Base-by-base conservation (phyloP, 1,140 invertebrate species). In the Drosophila rhopaloa region DNA sequence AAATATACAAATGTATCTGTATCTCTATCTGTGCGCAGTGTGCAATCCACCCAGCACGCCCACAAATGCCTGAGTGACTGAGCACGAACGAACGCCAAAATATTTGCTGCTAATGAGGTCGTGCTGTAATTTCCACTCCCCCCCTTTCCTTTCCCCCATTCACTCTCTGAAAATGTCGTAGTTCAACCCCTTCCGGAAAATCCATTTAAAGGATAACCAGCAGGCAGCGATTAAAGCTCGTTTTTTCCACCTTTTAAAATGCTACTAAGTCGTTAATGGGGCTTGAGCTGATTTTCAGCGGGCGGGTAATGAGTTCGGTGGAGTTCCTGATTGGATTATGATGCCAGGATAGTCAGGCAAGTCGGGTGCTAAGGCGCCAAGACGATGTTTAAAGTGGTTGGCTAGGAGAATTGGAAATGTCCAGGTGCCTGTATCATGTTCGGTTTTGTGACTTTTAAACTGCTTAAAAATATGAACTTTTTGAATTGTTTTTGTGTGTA, bases 71-170 rank as follows among this genome's bases (percentile, higher is more conserved):
- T 41, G 63, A 71, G 66, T 71, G 67, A 71, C 65, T 72, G 68
- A 71, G 53, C 68, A 73, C 59, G 41, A 76, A 53, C 44, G 19
- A 76, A 62, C 48, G 72, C 66, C 58, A 84, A 85, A 78, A 80
- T 84, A 80, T 84, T 84, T 80, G 66, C 81, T 80, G 81, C 77
- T 83, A 83, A 84, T 84, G 81, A 84, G 81, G 62, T 85, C 61
- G 63, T 73, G 65, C 48, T 73, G 61, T 65, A 85, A 77, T 82
- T 85, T 78, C 38, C 60, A 24, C 24, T 19, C 16, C 4, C n/a
- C 0, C 29, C 40, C 16, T 16, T 16, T n/a, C 8, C 19, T 5
- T 0, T 11, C 5, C 7, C 3, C 7, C 24, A 24, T 0, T 19
- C 19, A 19, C 19, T 19, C 19, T 19, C 3, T 4, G n/a, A 51